Evolutionary conservation across 2,797 vertebrate species (phyloP).

Genomic region (Sebastes dallii): DNA sequence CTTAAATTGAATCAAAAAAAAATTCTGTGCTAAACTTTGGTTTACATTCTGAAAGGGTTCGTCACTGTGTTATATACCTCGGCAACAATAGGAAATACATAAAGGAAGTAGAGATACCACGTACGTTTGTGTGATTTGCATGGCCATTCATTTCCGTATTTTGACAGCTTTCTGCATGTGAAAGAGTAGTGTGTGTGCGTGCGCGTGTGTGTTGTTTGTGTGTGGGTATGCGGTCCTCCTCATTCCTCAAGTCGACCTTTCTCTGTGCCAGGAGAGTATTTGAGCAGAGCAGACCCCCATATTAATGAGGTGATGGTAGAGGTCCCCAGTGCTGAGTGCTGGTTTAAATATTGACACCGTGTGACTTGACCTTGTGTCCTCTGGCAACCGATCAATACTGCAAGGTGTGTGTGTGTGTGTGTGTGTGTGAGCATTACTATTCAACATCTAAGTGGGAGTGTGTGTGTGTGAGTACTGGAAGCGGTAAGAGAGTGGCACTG

Average conservation of each 20-base stretch:
- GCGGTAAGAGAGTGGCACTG: conserved; percentile 22
- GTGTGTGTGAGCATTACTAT: conserved; percentile 53
- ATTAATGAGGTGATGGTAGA: conserved; percentile 75
- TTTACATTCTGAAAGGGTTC: background rate
- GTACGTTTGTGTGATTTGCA: background rate
- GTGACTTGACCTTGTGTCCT: conserved; percentile 74
- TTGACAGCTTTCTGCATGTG: background rate
- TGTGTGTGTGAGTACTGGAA: conserved; percentile 3
- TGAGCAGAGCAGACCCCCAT: conserved; percentile 56
- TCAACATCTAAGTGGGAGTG: conserved; percentile 42
- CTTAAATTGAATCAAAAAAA: background rate
- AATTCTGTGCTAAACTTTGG: background rate
- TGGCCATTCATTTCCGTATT: background rate
- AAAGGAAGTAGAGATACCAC: background rate
- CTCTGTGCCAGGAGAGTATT: conserved; percentile 46
- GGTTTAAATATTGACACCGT: conserved; percentile 78
- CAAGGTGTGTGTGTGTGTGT: conserved; percentile 41
- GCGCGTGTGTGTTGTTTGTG: background rate
- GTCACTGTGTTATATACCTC: background rate
- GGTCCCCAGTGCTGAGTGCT: conserved; percentile 69
- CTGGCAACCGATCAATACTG: conserved; percentile 69
- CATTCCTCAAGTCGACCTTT: conserved; percentile 24
- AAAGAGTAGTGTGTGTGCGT: background rate
- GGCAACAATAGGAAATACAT: background rate
- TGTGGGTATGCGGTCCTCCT: background rate